Evolutionary conservation across 2,797 vertebrate species (phyloP).

Genomic region (Bradypus variegatus): DNA sequence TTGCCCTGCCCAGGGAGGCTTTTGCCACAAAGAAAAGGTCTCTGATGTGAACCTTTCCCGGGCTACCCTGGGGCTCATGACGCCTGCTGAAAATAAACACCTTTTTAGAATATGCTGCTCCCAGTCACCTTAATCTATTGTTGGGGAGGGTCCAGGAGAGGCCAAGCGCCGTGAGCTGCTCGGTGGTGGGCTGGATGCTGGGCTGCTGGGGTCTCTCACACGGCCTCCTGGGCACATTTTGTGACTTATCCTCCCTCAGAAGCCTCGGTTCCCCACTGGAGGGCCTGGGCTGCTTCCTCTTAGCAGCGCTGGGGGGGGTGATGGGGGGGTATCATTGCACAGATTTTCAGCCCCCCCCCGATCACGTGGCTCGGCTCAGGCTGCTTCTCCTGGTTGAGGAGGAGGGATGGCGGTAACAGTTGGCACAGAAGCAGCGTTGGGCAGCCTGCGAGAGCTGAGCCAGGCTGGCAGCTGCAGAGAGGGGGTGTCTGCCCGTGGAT

Average conservation of each 20-base stretch:
- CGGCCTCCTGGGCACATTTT: not conserved
- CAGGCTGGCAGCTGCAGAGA: not conserved
- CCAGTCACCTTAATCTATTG: not conserved
- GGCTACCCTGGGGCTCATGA: constrained; percentile 34
- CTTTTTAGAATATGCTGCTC: constrained; percentile 36
- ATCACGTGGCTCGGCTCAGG: not conserved
- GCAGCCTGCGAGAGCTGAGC: not conserved
- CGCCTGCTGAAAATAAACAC: constrained; percentile 57
- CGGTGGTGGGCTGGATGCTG: accelerated
- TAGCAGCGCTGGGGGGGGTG: not conserved
- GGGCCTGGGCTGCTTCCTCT: not conserved
- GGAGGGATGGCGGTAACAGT: no score
- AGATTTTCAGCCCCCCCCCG: not conserved
- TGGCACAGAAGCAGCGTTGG: not conserved
- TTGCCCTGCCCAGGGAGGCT: constrained; percentile 33
- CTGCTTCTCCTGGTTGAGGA: not conserved
- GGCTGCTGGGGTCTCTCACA: not conserved
- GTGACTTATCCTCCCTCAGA: not conserved
- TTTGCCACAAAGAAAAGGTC: not conserved
- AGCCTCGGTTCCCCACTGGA: not conserved
- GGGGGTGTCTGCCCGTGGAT: no score
- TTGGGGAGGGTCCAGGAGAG: not conserved
- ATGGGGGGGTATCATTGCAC: no score
- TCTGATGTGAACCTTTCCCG: constrained; percentile 24
- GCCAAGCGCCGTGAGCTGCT: not conserved